Evolutionary conservation across 1,140 invertebrate genomes (phyloP).

Genomic region (Dreissena rostriformis): DNA sequence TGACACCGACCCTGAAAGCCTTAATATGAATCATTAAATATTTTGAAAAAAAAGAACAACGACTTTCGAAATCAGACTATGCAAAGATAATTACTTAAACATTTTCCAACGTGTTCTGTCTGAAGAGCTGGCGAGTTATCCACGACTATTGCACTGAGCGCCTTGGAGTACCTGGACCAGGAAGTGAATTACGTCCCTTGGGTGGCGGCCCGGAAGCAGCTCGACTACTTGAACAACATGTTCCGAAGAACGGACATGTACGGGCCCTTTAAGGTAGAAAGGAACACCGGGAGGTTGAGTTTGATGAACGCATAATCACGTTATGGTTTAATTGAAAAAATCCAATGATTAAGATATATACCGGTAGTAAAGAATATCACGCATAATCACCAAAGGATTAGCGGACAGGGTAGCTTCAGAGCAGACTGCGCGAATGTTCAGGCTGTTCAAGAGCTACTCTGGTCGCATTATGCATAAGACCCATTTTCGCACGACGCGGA

Average conservation of each 20-base stretch:
- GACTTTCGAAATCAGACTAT: background rate
- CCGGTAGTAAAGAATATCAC: too few species aligned
- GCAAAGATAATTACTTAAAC: background rate
- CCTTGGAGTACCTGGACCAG: constrained; percentile 87
- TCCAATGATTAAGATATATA: too few species aligned
- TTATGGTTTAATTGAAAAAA: too few species aligned
- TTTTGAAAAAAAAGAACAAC: background rate
- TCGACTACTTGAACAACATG: constrained; percentile 86
- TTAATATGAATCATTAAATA: background rate
- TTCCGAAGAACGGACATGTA: constrained; percentile 85
- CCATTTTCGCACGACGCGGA: too few species aligned
- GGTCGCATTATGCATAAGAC: too few species aligned
- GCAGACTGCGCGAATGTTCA: too few species aligned
- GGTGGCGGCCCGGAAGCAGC: constrained; percentile 84
- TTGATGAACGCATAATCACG: too few species aligned
- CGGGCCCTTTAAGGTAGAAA: constrained; percentile 64
- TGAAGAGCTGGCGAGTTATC: constrained; percentile 61
- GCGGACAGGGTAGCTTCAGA: too few species aligned
- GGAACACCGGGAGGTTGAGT: too few species aligned
- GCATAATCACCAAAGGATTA: too few species aligned
- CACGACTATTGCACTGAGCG: constrained; percentile 85
- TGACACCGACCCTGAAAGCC: background rate
- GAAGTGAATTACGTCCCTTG: constrained; percentile 86
- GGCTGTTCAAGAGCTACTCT: too few species aligned
- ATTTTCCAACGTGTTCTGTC: constrained; percentile 58